phyloP scores from a whole-genome alignment of 2,797 vertebrate species.

The Urophycis tenuis region DNA sequence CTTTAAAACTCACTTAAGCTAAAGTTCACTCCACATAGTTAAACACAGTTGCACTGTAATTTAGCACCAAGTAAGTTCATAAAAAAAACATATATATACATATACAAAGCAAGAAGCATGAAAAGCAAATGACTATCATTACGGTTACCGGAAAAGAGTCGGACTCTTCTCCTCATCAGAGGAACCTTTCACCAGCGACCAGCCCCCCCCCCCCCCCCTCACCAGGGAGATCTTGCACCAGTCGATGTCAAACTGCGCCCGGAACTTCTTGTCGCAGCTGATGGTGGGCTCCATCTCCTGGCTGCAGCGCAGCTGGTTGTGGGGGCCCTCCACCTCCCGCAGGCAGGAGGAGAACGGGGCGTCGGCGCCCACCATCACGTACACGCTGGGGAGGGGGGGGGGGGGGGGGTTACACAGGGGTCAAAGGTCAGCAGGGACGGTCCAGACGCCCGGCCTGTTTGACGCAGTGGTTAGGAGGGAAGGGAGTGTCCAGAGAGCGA shows the following conservation, averaged over 20 bases:
- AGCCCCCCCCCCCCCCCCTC: no score
- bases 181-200: no score
- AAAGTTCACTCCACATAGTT: constrained; percentile 7
- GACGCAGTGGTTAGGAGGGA: no score
- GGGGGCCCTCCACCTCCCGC: constrained; percentile 91
- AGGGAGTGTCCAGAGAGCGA: no score
- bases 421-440: background rate
- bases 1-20: background rate
- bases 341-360: constrained; percentile 94
- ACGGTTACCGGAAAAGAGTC: background rate
- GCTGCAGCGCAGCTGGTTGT: constrained; percentile 95
- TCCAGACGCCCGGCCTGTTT: background rate
- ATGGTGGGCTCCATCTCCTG: constrained; percentile 98
- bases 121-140: background rate
- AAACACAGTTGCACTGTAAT: background rate
- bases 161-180: no score
- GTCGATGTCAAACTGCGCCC: constrained; percentile 92
- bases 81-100: background rate
- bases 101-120: background rate
- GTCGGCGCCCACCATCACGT: constrained; percentile 97
- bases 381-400: no score
- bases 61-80: background rate
- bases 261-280: constrained; percentile 98
- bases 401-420: constrained; percentile 4
- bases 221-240: constrained; percentile 99